Evolutionary conservation across 2,797 vertebrate species (phyloP).

Genomic region (Mus caroli): DNA sequence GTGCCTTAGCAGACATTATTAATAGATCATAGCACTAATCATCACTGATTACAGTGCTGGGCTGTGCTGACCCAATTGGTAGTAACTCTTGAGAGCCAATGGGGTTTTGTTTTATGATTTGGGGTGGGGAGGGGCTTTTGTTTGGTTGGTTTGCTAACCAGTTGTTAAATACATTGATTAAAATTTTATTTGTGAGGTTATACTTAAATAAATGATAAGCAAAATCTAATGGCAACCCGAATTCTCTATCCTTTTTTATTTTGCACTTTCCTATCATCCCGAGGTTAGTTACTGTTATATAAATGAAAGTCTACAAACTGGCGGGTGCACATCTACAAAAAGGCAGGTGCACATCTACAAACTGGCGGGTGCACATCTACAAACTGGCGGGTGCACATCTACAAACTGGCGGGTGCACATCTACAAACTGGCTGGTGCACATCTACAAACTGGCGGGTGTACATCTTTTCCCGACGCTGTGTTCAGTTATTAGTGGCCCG

Average conservation of each 20-base stretch:
- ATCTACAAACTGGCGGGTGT: neutral
- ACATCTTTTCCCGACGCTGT: neutral
- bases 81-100: neutral
- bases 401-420: neutral
- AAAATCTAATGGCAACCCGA: neutral
- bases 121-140: neutral
- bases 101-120: neutral
- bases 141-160: neutral
- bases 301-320: neutral
- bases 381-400: neutral
- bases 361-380: neutral
- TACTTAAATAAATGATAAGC: neutral
- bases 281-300: neutral
- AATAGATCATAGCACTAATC: neutral
- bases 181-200: constrained; percentile 39
- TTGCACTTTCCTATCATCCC: neutral
- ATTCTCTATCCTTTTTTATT: constrained; percentile 23
- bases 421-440: too few species aligned
- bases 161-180: neutral
- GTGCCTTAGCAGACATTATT: constrained; percentile 36
- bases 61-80: neutral
- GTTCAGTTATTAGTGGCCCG: neutral
- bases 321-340: neutral
- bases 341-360: too few species aligned
- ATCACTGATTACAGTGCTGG: neutral